Evolutionary conservation across 2,888 invertebrate species (phyloP), one percentile per base, ranked within the genome.

Genomic region (Drosophila limbata): DNA sequence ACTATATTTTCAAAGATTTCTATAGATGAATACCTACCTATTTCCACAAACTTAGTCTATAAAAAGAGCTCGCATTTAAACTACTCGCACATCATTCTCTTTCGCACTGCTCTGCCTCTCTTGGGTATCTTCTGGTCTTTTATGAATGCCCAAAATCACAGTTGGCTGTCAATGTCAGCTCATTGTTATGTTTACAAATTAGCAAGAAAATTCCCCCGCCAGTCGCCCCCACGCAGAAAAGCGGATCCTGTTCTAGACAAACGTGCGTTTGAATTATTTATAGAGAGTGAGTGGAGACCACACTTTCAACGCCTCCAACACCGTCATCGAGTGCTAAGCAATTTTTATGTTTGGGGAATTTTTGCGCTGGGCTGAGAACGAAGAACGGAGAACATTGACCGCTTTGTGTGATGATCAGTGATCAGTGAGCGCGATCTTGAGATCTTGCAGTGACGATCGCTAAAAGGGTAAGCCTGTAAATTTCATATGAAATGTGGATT

Each of bases 181-280:
- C 62, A 59, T 61, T 84, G 77, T 85, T 78, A 51, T 75, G 80
- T 44, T 77, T 88, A 71, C 37, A 78, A 88, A 89, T 88, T 88
- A 88, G 78, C 79, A 88, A 57, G 65, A 33, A 17, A 33, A 17
- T 19, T 17, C 13, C 17, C 48, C 57, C 47, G 15, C 10, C 2
- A 3, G 9, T 28, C 37, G 13, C 52, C 45, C 17, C 35, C 35
- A 17, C 35, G 11, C 17, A 45, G 55, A 69, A 63, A 45, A 51
- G 37, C 64, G 81, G 76, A 83, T 87, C 84, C 83, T 83, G 84
- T 84, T 83, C 76, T 76, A 67, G 81, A 70, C 76, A 77, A 70
- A 73, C 69, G 65, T 84, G 71, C 62, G 73, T 63, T 69, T 79
- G 73, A 73, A 70, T 79, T 84, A 84, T 87, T 84, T 84, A 87